A percentile compares a stretch with the other conserved stretches of the same genome.
These are phyloP conservation scores for Protobothrops flavoviridis DNA, from an alignment of 2,113 vertebrate species.

Conservation along the genomic window DNA sequence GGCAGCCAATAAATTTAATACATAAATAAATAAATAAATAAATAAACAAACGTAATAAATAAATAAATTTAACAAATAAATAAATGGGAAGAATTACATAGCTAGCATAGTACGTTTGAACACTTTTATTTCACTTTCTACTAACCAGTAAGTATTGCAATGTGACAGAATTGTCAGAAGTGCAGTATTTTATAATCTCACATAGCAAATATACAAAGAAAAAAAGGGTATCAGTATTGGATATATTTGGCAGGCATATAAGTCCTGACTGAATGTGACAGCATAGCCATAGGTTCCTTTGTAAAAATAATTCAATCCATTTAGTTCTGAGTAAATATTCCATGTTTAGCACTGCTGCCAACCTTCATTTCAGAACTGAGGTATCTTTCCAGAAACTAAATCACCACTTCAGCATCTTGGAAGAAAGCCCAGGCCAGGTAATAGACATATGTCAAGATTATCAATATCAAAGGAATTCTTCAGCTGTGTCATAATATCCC, in stretches of 20 bases:
- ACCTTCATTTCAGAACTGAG: conserved; percentile 26
- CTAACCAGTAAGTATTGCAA: background rate
- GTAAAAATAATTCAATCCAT: background rate
- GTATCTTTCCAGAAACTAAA: conserved; percentile 9
- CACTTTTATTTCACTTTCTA: background rate
- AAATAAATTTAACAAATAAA: no score
- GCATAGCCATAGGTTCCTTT: conserved; percentile 3
- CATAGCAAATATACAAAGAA: background rate
- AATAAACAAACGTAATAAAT: no score
- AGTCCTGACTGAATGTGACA: conserved; percentile 9
- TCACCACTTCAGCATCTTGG: conserved; percentile 20
- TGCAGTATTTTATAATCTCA: background rate
- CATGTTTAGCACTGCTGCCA: conserved; percentile 24
- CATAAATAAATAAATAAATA: no score
- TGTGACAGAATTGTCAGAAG: background rate
- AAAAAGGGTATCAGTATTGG: background rate
- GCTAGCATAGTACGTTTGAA: background rate
- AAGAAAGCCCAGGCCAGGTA: conserved; percentile 30
- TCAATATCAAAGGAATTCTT: conserved; percentile 24
- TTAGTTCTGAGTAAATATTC: conserved; percentile 5
- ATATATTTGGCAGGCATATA: background rate
- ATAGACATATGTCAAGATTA: conserved; percentile 26
- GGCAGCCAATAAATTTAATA: no score
- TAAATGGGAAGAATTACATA: background rate
- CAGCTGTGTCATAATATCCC: conserved; percentile 10